phyloP scores from a whole-genome alignment of 2,113 vertebrate genomes.

The Ageneiosus marmoratus region DNA sequence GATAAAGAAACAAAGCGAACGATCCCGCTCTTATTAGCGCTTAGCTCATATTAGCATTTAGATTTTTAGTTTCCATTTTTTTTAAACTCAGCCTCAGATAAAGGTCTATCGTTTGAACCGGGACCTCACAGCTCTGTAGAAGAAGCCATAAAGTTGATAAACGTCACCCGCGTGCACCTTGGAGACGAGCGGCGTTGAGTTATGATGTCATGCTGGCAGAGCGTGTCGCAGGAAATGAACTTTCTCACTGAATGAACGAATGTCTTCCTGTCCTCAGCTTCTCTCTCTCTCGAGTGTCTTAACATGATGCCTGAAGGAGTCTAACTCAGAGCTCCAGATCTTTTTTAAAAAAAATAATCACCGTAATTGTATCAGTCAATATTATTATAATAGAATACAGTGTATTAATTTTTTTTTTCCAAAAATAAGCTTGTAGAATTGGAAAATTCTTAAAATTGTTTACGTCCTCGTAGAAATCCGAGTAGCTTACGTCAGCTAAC shows the following conservation, averaged over 20 bases:
- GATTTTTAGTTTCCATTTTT: background rate
- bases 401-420: background rate
- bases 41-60: background rate
- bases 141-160: constrained; percentile 16
- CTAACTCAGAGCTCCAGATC: background rate
- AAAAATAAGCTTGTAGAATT: no score
- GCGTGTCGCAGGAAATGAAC: constrained; percentile 46
- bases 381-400: background rate
- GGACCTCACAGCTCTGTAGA: background rate
- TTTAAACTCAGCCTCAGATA: background rate
- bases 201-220: constrained; percentile 49
- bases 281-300: background rate
- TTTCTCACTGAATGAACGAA: constrained; percentile 20
- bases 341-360: background rate
- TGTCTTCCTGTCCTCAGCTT: background rate
- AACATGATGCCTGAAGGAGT: background rate
- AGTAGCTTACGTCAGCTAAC: background rate
- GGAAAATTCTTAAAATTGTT: no score
- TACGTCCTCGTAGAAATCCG: background rate
- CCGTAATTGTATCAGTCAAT: background rate
- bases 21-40: background rate
- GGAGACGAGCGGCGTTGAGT: background rate
- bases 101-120: background rate
- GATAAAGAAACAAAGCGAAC: background rate
- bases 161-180: constrained; percentile 2